These are phyloP conservation scores for Aulostomus chinensis DNA, from an alignment of 2,797 vertebrate genomes.

Conservation along the genomic window DNA sequence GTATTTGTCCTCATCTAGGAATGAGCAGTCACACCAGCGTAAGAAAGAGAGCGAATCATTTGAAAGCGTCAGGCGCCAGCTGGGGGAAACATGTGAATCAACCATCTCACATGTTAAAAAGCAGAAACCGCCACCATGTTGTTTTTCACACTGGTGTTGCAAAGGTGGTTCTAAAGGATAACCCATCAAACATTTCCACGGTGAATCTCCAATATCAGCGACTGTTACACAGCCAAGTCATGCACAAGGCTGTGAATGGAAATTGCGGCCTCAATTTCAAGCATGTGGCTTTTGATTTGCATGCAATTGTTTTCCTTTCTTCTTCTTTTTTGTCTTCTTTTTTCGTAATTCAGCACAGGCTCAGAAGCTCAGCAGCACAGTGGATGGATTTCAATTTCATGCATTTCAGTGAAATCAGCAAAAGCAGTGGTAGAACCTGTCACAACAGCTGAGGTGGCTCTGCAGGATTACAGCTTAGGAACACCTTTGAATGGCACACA, in stretches of 20 bases:
- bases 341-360: too few relatives aligned
- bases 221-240: background rate
- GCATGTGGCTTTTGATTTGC: background rate
- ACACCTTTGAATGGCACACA: conserved; percentile 13
- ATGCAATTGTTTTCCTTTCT: conserved; percentile 6
- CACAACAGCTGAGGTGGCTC: conserved; percentile 3
- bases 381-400: background rate
- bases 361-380: too few relatives aligned
- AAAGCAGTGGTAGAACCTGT: conserved; percentile 1
- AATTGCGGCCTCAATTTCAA: conserved; percentile 5
- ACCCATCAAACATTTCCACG: background rate
- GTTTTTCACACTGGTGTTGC: too few relatives aligned
- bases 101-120: too few relatives aligned
- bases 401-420: conserved; percentile 3
- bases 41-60: too few relatives aligned
- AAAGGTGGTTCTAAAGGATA: too few relatives aligned
- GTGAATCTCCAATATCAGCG: background rate
- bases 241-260: conserved; percentile 6
- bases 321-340: too few relatives aligned
- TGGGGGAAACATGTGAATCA: too few relatives aligned
- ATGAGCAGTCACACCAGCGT: too few relatives aligned
- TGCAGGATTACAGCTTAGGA: conserved; percentile 32
- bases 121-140: background rate
- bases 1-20: too few relatives aligned
- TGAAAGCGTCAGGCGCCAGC: too few relatives aligned